Evolutionary conservation across 2,113 vertebrate species (phyloP), one percentile per base, ranked within the genome.

Genomic region (Pollachius pollachius): DNA sequence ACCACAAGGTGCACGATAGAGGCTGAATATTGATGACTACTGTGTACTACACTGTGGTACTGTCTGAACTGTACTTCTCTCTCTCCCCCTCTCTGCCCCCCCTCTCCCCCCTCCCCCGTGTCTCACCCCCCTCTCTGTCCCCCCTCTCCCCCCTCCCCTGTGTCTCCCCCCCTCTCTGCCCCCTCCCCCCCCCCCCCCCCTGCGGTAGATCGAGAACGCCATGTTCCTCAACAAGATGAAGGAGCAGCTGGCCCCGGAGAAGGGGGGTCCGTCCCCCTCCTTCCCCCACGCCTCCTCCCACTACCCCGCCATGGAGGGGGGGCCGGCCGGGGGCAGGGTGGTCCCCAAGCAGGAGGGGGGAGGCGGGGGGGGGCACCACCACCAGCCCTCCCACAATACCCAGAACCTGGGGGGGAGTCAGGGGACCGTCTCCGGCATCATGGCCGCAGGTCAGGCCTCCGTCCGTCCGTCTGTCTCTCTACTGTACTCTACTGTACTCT

Each of bases 181-280:
- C 56, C 11, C 21, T 70, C 30, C 18, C 73, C 69, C 59, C 68
- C 64, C 48, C 64, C 18, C n/a, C 60, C 21, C 72, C 67, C 48
- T 78, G 64, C 41, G 17, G 76, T 81, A 99, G 97, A 96, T 99
- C 56, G 97, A 99, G 84, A 99, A 96, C 91, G 95, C 95, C 74
- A 98, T 99, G 96, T 99, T 99, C 90, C 94, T 98, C 87, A 99
- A 97, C 91, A 98, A 99, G 90, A 94, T 96, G 81, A 99, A 99
- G 90, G 97, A 99, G 82, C 97, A 98, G 77, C 92, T 98, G 3
- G 82, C 95, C 79, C 94, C 90, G 16, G 97, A 99, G 76, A 98
- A 99, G 92, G 87, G 48, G 82, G 15, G 0, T 64, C 83, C 18
- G 72, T 86, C 52, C 67, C 84, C 88, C 73, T 67, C 87, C 59